Base-by-base conservation (phyloP, 2,888 invertebrate genomes). In the Diaphora mendica region DNA sequence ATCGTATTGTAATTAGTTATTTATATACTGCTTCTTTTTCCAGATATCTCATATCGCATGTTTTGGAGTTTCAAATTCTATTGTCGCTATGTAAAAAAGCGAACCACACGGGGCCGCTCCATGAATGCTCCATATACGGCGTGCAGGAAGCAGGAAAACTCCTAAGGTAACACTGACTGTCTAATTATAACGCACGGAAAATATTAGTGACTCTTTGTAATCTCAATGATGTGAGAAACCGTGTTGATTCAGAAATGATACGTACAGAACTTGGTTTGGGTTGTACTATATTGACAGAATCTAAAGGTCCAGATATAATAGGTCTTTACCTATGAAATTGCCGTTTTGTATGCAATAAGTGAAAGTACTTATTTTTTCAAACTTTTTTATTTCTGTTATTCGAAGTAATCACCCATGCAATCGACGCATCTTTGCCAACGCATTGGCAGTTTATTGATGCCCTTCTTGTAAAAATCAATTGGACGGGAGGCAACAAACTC, bases 21-120 rank as follows among this genome's bases (percentile, higher is more conserved):
- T 8, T 55, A n/a, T n/a, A n/a, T 9, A 55, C 23, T 55, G 9
- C 11, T 30, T 30, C 5, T 62, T 70, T 82, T 83, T 78, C 39
- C 87, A 96, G 96, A 76, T 97, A 97, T 83, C 93, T 96, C 83
- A 96, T 98, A 75, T 97, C 97, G 20, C 97, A 97, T 85, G 96
- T 98, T 26, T 90, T 98, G 48, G 97, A 98, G 91, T 98, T 98
- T 90, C 98, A 98, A 94, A 97, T 98, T 81, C 97, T 98, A 81
- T 94, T 96, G 83, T 96, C 97, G 2, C 91, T 98, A 64, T 98
- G 98, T 86, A 96, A 94, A 75, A 96, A 92, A 77, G 97, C 97
- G 9, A 97, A 97, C 62, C 96, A 98, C 84, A 92, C 93, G 0
- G 96, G 96, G 82, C 96, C 97, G 70, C 92, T 98, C 9, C 97